phyloP scores from a whole-genome alignment of 2,888 invertebrate species.

The Oxycera nigricornis region DNA sequence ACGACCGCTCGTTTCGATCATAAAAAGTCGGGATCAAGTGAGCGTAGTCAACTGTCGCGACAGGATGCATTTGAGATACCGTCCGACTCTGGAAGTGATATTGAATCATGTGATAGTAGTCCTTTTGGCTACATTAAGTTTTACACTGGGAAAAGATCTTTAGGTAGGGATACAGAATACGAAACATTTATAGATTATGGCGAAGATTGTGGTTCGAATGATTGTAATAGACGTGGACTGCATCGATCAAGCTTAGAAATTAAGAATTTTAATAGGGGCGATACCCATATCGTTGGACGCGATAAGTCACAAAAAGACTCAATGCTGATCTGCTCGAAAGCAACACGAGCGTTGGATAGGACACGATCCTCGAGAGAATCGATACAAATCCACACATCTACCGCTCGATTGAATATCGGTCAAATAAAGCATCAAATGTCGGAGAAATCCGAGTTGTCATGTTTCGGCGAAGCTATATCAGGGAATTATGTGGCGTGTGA shows the following conservation, averaged over 20 bases:
- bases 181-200: constrained; percentile 66
- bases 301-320: constrained; percentile 56
- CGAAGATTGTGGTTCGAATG: constrained; percentile 45
- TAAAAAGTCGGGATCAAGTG: constrained; percentile 50
- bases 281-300: background rate
- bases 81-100: constrained; percentile 62
- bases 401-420: constrained; percentile 62
- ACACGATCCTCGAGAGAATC: constrained; percentile 57
- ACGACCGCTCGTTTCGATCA: constrained; percentile 57
- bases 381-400: constrained; percentile 62
- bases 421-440: constrained; percentile 65
- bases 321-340: constrained; percentile 58
- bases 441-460: constrained; percentile 68
- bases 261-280: constrained; percentile 48
- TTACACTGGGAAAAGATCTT: constrained; percentile 64
- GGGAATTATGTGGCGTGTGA: constrained; percentile 71
- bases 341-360: constrained; percentile 54
- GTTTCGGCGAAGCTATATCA: constrained; percentile 65
- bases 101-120: constrained; percentile 65
- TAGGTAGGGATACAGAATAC: constrained; percentile 60
- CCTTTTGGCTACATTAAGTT: constrained; percentile 74
- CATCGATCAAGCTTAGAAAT: constrained; percentile 56
- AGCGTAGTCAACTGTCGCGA: constrained; percentile 63
- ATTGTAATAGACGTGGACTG: constrained; percentile 45
- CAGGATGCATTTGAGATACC: constrained; percentile 67